phyloP scores from a whole-genome alignment of 35 echinoderm and acorn worm genomes.

The Eucidaris tribuloides region DNA sequence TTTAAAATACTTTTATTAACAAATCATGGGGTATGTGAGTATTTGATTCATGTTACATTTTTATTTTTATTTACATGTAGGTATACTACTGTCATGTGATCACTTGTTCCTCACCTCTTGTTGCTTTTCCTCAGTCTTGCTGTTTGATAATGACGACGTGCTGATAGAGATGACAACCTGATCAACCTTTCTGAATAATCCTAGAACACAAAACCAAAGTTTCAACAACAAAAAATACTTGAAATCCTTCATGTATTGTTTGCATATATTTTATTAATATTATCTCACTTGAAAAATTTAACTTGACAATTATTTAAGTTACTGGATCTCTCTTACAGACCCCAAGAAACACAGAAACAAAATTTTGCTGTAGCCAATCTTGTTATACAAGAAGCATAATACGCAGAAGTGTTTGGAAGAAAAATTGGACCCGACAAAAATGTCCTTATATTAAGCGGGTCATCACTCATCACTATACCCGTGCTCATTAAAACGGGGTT shows the following conservation, averaged over 20 bases:
- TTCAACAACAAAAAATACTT: neutral
- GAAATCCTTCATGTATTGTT: neutral
- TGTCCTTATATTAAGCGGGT: neutral
- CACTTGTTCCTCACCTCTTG: too few relatives aligned
- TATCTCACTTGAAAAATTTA: neutral
- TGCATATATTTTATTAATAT: neutral
- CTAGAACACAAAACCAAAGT: neutral
- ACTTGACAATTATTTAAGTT: too few relatives aligned
- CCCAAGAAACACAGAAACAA: neutral
- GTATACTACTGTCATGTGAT: too few relatives aligned
- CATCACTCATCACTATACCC: neutral
- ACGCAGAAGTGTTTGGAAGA: neutral
- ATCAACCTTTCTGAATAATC: conserved; percentile 85
- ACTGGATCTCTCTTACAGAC: neutral
- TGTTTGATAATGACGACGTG: conserved; percentile 26
- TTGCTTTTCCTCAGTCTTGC: conserved; percentile 12
- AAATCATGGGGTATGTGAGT: too few relatives aligned
- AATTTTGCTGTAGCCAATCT: neutral
- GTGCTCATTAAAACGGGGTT: neutral
- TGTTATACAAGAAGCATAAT: neutral
- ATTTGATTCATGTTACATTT: too few relatives aligned
- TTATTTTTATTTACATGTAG: too few relatives aligned
- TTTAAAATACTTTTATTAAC: too few relatives aligned
- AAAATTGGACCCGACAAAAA: too few relatives aligned
- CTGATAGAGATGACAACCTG: conserved; percentile 81